These are phyloP conservation scores for Alentia gelatinosa DNA, from an alignment of 2,888 invertebrate species.

Conservation along the genomic window DNA sequence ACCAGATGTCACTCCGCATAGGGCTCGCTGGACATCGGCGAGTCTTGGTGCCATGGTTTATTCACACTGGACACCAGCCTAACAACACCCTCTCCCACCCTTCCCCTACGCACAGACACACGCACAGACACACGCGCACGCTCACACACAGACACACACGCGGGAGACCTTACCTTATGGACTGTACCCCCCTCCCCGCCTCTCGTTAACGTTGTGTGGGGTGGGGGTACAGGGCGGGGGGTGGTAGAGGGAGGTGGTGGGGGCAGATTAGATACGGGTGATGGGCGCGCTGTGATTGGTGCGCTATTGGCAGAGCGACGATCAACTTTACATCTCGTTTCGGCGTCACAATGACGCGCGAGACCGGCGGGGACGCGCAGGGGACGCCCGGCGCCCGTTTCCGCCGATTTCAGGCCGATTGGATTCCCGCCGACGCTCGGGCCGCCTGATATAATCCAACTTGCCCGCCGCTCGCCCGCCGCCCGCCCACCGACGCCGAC, in stretches of 20 bases:
- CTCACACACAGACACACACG: neutral
- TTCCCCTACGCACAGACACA: neutral
- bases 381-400: neutral
- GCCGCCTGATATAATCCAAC: constrained; percentile 25
- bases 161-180: neutral
- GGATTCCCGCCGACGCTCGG: constrained; percentile 15
- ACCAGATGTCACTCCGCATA: neutral
- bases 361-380: neutral
- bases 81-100: neutral
- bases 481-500: neutral
- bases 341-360: neutral
- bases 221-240: neutral
- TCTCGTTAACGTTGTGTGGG: neutral
- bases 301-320: constrained; percentile 47
- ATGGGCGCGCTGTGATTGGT: neutral
- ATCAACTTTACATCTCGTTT: constrained; percentile 52
- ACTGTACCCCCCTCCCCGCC: neutral
- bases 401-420: constrained; percentile 39
- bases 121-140: neutral
- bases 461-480: too few species aligned
- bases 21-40: neutral
- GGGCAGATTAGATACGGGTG: constrained; percentile 22
- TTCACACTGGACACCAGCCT: neutral
- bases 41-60: neutral
- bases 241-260: neutral